Base-by-base conservation (phyloP, 2,797 vertebrate genomes). In the Serranus cabrilla region DNA sequence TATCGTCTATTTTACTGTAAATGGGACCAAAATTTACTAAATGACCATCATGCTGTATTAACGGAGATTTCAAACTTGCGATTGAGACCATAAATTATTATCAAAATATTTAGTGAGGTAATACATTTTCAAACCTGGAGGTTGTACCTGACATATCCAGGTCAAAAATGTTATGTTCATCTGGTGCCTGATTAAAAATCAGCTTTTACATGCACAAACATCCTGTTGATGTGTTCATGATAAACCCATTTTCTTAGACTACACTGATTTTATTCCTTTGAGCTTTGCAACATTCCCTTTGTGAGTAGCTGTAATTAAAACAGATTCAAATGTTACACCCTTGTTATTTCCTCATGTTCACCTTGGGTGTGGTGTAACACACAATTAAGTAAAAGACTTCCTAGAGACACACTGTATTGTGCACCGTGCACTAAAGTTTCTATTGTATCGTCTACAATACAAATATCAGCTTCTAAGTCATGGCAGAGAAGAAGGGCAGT, bases 131-230 rank as follows among this genome's bases (percentile, higher is more conserved):
- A 34, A 7, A 34, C 34, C 5, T 7, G 34, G 8, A 34, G 5
- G 7, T 9, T 34, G 34, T 27, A 27, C 27, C 34, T 8, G 7
- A 34, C 34, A 34, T 17, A 17, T n/a, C 9, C 5, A 31, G 42
- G 10, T 63, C 46, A 64, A 54, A n/a, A 21, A 9, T 42, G 63
- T 11, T 34, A 60, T 39, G 11, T 8, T 27, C 16, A 59, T 31
- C 7, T 11, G 21, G 17, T 12, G 13, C 40, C 42, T 54, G 46
- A 58, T 5, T 61, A n/a, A 76, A 39, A 61, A 58, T 64, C 37
- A 65, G 4, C 18, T 34, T 54, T 4, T 1, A 49, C 39, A 11
- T 34, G 18, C n/a, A 37, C 5, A 62, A 45, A 61, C 2, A 45
- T 31, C 51, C 8, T 46, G 21, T 54, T 54, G 21, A 23, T 20